These are phyloP conservation scores for Dione juno DNA, from an alignment of 2,888 invertebrate genomes.

Conservation along the genomic window DNA sequence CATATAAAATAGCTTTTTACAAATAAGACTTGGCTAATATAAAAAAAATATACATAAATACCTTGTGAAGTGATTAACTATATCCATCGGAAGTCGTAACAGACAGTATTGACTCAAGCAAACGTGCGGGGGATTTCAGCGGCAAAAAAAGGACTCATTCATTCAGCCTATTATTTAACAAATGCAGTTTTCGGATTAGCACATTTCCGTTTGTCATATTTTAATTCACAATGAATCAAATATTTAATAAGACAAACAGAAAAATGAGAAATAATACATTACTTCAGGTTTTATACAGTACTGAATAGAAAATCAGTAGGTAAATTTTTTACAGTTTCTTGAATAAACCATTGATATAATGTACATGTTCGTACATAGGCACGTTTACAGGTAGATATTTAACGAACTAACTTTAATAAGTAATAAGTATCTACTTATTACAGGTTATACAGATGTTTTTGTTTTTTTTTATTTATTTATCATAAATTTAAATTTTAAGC, in stretches of 20 bases:
- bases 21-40: not conserved
- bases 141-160: conserved; percentile 44
- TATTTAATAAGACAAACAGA: conserved; percentile 7
- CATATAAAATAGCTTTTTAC: not conserved
- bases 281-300: not conserved
- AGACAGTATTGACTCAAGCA: conserved; percentile 48
- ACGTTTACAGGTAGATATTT: too few species aligned
- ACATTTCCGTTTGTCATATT: conserved; percentile 46
- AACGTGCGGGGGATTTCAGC: conserved; percentile 45
- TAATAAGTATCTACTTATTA: too few species aligned
- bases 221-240: conserved; percentile 22
- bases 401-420: too few species aligned
- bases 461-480: too few species aligned
- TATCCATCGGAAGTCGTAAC: conserved; percentile 49
- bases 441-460: too few species aligned
- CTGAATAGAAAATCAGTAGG: too few species aligned
- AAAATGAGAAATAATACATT: not conserved
- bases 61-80: conserved; percentile 30
- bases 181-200: conserved; percentile 50
- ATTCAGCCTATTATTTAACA: conserved; percentile 41
- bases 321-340: too few species aligned
- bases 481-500: too few species aligned
- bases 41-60: conserved; percentile 1
- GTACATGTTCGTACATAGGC: too few species aligned
- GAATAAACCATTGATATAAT: too few species aligned